Base-by-base conservation (phyloP, 1,140 invertebrate genomes). In the Cotesia glomerata region DNA sequence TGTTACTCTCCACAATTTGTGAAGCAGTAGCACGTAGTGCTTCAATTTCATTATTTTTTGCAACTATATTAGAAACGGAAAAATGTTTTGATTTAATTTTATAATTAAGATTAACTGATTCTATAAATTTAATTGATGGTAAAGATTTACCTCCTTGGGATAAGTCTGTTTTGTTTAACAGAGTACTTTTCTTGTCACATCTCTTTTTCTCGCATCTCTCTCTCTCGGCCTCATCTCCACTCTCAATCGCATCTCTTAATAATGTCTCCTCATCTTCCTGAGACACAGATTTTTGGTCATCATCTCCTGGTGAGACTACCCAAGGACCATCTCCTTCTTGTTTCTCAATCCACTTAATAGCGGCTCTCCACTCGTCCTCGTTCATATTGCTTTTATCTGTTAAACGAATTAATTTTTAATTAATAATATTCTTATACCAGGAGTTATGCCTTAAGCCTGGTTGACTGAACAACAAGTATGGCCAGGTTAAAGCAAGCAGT, bases 391-490 rank as follows among this genome's bases (percentile, higher is more conserved):
- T 68, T 32, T 52, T 52, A 54, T 68, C 65, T 51, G 65, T 32
- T 32, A 54, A 32, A 54, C 26, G 39, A 68, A 52, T 56, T 7
- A 56, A 54, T 54, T 32, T 54, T 14, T 56, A 14, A 54, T n/a
- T 32, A 54, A 32, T 51, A 65, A 11, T 56, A 52, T n/a, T 35
- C n/a, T 32, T 68, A 54, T 54, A 68, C 51, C 51, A 52, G 65
- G 45, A 68, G 65, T 49, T 68, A 52, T 35, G 16, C 45, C 52
- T 32, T 52, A 14, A 32, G 51, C 32, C 51, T 56, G 45, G 16
- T 68, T 68, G 65, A 54, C 65, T 26, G 49, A 68, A 68, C 65
- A 7, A 68, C 49, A 68, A 68, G 65, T 68, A 65, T 56, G 26
- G 51, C 51, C 65, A 68, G 51, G 52, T 51, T 52, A 52, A 68